These are phyloP conservation scores for Teleiodes luculella DNA, from an alignment of 2,888 invertebrate species.

Conservation along the genomic window DNA sequence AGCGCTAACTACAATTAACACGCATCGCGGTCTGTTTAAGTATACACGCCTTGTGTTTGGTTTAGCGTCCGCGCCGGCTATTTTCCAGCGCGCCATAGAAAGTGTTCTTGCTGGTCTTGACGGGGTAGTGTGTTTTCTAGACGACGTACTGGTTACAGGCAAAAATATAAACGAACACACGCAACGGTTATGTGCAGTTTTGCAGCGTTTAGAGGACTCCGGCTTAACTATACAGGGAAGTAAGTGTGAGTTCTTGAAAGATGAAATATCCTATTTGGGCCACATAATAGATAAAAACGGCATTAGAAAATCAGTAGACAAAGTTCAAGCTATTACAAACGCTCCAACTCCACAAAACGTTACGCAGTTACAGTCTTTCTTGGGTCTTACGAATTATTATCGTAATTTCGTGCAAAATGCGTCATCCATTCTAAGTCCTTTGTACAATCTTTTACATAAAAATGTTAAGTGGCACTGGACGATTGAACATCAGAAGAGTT, in stretches of 20 bases:
- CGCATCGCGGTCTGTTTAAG: background rate
- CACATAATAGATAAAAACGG: background rate
- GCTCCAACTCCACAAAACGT: background rate
- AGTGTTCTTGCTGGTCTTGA: background rate
- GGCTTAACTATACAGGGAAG: background rate
- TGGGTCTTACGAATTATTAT: slow-evolving; percentile 5
- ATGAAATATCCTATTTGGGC: background rate
- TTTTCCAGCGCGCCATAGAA: background rate
- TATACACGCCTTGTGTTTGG: background rate
- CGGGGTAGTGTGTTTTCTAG: background rate
- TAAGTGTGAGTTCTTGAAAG: background rate
- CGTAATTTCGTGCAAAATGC: background rate
- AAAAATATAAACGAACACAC: background rate
- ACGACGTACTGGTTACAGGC: background rate
- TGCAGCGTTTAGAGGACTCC: background rate
- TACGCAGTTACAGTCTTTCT: background rate
- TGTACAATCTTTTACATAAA: background rate
- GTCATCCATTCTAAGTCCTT: background rate
- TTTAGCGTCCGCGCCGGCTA: background rate
- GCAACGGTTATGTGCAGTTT: background rate
- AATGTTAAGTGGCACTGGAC: background rate
- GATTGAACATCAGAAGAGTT: background rate
- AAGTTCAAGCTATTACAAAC: background rate
- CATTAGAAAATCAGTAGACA: background rate
- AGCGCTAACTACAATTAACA: background rate